Evolutionary conservation across 1,140 invertebrate species (phyloP).

Genomic region (Scaptomyza hsui): DNA sequence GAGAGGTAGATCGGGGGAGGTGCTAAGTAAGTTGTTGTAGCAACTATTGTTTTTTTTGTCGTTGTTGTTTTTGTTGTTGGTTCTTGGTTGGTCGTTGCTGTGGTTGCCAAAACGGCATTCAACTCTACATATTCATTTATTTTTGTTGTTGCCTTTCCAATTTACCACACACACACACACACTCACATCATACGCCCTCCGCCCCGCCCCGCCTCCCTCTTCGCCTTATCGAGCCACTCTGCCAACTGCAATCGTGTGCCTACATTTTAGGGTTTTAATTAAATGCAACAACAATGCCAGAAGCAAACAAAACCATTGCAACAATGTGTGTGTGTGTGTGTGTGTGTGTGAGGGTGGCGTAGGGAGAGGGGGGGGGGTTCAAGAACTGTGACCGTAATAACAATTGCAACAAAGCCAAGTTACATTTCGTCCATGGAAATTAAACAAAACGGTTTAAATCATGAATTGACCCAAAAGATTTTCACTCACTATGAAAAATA

Average conservation of each 20-base stretch:
- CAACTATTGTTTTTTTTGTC: constrained; percentile 22
- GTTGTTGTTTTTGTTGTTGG: constrained; percentile 36
- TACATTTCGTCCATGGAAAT: constrained; percentile 61
- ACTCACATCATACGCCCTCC: neutral
- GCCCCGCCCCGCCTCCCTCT: neutral
- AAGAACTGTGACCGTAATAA: constrained; percentile 53
- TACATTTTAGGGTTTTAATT: constrained; percentile 71
- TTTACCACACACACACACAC: constrained; percentile 16
- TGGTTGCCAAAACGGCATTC: constrained; percentile 60
- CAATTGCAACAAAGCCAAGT: constrained; percentile 37
- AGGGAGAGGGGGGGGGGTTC: constrained; percentile 2
- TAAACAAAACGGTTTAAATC: constrained; percentile 72
- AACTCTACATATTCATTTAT: constrained; percentile 61
- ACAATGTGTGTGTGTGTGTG: constrained; percentile 7
- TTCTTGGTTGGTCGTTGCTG: constrained; percentile 32
- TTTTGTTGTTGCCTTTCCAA: constrained; percentile 49
- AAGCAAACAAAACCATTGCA: constrained; percentile 46
- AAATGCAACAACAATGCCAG: constrained; percentile 72
- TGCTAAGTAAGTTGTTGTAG: constrained; percentile 22
- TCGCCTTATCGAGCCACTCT: constrained; percentile 26
- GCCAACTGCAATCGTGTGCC: constrained; percentile 56
- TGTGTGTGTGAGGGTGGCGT: neutral
- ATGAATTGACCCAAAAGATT: constrained; percentile 58
- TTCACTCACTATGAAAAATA: constrained; percentile 28
- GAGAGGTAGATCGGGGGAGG: neutral